Base-by-base conservation (phyloP, 2,888 invertebrate species). In the Allacma fusca region DNA sequence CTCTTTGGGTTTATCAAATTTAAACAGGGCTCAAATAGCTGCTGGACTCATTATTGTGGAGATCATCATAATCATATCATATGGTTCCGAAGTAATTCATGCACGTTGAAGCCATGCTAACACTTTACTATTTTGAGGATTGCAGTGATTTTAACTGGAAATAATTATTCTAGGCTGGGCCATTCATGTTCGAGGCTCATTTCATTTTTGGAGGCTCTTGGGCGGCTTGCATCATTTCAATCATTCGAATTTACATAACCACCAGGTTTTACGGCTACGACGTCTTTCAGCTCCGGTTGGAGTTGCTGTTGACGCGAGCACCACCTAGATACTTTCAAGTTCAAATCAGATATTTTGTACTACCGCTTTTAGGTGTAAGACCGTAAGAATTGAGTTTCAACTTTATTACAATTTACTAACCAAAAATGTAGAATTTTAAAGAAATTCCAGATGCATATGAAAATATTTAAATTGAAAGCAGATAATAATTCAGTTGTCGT, bases 161-260 rank as follows among this genome's bases (percentile, higher is more conserved):
- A 7, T 62, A 21, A 24, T 62, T 13, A 13, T 24, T 26, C 34
- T 40, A 79, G 79, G 74, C 70, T 23, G 74, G 76, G 26, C 73
- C 73, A n/a, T 34, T 76, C 29, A 65, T 70, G 26, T 57, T 72
- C 19, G 80, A 78, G 16, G 73, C 78, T 0, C 74, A 76, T 62
- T 76, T 80, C 24, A 44, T 81, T 23, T 80, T 78, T 59, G 77
- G 80, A n/a, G 81, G 81, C 19, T 57, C 77, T 1, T 69, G 78
- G 34, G 78, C 78, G 9, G 80, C 80, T 9, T 80, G 78, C 44
- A 34, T 19, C 75, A 78, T 13, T 68, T 78, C 1, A 21, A 77
- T 0, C 72, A 69, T 0, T 80, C 69, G 80, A 77, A 68, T 80
- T 19, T 23, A 76, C 1, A 69, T 65, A n/a, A 71, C 73, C n/a